A percentile compares a stretch with the other conserved stretches of the same genome.
Conservation (phyloP, 2,797 vertebrate species). For the Pithecia hirsuta region DNA sequence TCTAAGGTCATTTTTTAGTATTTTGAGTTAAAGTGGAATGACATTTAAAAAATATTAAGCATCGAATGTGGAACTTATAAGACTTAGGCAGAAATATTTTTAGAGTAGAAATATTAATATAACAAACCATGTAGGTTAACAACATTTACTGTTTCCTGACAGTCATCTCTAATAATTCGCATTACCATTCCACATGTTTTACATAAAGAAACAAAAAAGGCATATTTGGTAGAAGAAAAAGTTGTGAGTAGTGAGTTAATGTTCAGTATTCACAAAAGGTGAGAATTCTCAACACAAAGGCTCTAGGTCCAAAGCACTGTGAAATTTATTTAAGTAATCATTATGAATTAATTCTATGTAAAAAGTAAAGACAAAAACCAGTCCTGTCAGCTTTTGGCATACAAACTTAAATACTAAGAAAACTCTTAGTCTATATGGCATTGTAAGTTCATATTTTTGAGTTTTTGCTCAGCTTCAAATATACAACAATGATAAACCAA, state of each 20-base stretch:
- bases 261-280: background rate
- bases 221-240: background rate
- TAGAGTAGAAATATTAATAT: background rate
- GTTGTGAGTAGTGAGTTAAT: background rate
- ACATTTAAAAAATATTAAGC: background rate
- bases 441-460: background rate
- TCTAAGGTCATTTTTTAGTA: conserved; percentile 34
- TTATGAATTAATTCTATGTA: background rate
- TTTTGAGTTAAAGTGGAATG: conserved; percentile 31
- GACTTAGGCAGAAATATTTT: background rate
- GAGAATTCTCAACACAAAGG: background rate
- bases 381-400: background rate
- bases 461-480: background rate
- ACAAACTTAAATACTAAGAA: background rate
- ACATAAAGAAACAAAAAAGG: background rate
- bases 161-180: background rate
- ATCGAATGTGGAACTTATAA: background rate
- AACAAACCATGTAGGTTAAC: background rate
- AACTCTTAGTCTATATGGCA: background rate
- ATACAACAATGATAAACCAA: background rate
- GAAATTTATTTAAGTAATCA: background rate
- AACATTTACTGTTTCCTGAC: background rate
- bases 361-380: background rate
- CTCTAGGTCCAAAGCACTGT: background rate
- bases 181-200: background rate